A percentile compares a stretch with the other conserved stretches of the same genome.
Conservation (phyloP, 2,888 invertebrate genomes). For the Platycnemis pennipes region DNA sequence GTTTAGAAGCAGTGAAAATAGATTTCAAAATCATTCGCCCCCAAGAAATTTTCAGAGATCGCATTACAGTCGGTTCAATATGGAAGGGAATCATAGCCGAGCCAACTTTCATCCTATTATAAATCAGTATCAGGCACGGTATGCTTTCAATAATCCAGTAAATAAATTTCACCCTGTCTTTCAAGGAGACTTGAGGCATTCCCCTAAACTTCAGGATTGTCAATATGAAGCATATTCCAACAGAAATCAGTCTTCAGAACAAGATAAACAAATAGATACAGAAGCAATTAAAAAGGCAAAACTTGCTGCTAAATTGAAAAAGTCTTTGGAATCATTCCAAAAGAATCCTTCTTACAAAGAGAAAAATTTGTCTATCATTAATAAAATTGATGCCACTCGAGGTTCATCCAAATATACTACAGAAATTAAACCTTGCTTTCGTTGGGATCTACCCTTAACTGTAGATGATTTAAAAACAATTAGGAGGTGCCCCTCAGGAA, state of each 20-base stretch:
- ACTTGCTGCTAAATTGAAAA: constrained; percentile 25
- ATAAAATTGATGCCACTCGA: constrained; percentile 1
- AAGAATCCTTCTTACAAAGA: constrained; percentile 30
- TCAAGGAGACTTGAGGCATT: background rate
- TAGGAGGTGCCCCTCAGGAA: constrained; percentile 33
- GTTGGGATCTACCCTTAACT: constrained; percentile 54
- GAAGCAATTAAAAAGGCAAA: constrained; percentile 24
- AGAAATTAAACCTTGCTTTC: constrained; percentile 44
- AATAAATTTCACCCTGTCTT: background rate
- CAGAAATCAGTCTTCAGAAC: background rate
- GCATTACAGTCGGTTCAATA: background rate
- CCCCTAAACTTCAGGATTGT: background rate
- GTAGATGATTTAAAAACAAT: constrained; percentile 63
- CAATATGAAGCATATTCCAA: background rate
- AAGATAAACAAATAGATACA: background rate
- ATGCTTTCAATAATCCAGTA: background rate
- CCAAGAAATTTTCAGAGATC: background rate
- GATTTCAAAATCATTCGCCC: background rate
- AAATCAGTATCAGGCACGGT: background rate
- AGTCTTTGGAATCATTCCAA: constrained; percentile 14
- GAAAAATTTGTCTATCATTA: background rate
- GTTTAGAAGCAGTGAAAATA: background rate
- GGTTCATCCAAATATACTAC: background rate
- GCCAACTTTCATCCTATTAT: background rate
- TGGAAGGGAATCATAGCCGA: background rate